A percentile compares a stretch with the other conserved stretches of the same genome.
phyloP scores from a whole-genome alignment of 92 coral and sea anemone species.

The Heteractis magnifica region DNA sequence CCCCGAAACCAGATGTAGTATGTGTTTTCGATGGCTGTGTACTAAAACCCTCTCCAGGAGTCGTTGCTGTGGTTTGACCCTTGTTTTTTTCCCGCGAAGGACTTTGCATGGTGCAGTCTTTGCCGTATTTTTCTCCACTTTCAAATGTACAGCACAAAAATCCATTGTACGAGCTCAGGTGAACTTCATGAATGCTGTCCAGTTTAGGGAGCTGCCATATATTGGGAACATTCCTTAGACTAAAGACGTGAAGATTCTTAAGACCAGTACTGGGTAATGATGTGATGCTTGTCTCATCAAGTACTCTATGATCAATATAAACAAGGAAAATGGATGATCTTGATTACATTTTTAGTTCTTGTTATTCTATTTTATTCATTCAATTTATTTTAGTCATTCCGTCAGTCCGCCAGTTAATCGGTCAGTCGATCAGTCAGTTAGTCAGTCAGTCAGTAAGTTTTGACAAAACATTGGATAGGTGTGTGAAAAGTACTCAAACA shows the following conservation, averaged over 20 bases:
- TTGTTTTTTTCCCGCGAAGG: background rate
- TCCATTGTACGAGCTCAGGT: slow-evolving; percentile 71
- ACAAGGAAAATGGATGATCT: background rate
- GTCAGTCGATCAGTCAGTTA: background rate
- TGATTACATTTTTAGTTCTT: background rate
- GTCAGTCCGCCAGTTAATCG: too few species aligned
- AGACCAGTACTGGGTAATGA: slow-evolving; percentile 75
- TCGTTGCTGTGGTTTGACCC: slow-evolving; percentile 9
- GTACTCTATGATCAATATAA: slow-evolving; percentile 39
- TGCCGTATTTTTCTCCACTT: slow-evolving; percentile 13
- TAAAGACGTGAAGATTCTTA: slow-evolving; percentile 42
- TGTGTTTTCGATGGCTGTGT: background rate
- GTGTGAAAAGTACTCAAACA: too few species aligned
- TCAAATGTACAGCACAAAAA: slow-evolving; percentile 84
- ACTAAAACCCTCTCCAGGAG: slow-evolving; percentile 21
- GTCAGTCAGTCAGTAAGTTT: too few species aligned
- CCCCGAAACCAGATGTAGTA: background rate
- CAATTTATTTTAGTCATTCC: too few species aligned
- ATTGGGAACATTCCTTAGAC: slow-evolving; percentile 53
- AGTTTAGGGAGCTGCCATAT: slow-evolving; percentile 75
- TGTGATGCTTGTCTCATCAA: slow-evolving; percentile 70
- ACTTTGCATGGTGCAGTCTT: background rate
- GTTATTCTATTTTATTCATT: too few species aligned
- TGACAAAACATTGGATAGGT: too few species aligned
- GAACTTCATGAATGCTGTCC: slow-evolving; percentile 49